These are phyloP conservation scores for Oophaga pumilio DNA, from an alignment of 2,113 vertebrate species.

Conservation along the genomic window DNA sequence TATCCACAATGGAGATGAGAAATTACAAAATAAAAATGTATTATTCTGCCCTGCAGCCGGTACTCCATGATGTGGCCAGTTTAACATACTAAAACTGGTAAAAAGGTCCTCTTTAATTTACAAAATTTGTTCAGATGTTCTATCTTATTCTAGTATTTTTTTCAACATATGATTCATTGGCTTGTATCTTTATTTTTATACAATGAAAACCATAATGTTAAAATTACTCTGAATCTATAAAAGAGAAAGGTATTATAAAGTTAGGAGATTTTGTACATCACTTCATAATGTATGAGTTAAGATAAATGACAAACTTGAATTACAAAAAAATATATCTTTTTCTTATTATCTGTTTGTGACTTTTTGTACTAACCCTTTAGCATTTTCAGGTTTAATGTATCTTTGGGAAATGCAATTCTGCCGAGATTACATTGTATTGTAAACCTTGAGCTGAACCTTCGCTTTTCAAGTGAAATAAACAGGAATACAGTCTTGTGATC, in stretches of 20 bases:
- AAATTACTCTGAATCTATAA: background rate
- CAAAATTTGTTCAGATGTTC: no score
- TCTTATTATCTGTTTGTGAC: constrained; percentile 35
- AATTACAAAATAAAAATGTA: no score
- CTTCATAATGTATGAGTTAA: constrained; percentile 19
- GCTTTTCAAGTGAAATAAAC: constrained; percentile 44
- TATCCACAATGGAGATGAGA: no score
- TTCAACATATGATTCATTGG: background rate
- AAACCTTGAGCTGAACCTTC: constrained; percentile 8
- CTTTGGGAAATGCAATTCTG: constrained; percentile 38
- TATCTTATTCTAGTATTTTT: background rate
- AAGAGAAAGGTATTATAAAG: constrained; percentile 6
- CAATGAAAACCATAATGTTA: constrained; percentile 18
- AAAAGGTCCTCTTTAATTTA: no score
- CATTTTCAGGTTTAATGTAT: constrained; percentile 40
- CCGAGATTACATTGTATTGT: constrained; percentile 36
- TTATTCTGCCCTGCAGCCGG: no score
- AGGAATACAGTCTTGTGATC: constrained; percentile 26
- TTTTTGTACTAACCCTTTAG: constrained; percentile 47
- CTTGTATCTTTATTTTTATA: background rate
- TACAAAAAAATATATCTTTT: constrained; percentile 23
- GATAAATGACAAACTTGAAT: constrained; percentile 40
- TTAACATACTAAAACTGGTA: no score
- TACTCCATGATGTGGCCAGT: no score
- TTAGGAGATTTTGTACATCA: constrained; percentile 23